These are phyloP conservation scores for Apamea crenata DNA, from an alignment of 2,888 invertebrate species.

Conservation along the genomic window DNA sequence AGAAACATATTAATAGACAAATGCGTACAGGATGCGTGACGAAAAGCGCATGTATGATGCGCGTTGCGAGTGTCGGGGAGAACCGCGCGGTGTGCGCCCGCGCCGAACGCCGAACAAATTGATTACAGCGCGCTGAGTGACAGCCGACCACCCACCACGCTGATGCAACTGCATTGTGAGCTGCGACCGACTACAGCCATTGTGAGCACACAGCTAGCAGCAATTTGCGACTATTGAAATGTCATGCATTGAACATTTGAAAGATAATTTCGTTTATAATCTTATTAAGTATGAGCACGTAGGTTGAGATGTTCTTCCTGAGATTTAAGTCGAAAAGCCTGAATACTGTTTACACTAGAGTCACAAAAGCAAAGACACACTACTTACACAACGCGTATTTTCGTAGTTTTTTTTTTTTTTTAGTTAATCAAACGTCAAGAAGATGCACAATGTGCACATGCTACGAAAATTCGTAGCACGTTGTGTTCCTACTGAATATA, in stretches of 20 bases:
- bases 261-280: slow-evolving; percentile 66
- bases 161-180: slow-evolving; percentile 75
- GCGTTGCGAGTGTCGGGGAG: slow-evolving; percentile 69
- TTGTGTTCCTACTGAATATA: background rate
- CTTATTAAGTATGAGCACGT: slow-evolving; percentile 38
- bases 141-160: slow-evolving; percentile 86
- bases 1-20: slow-evolving; percentile 73
- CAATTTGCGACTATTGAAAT: slow-evolving; percentile 75
- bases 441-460: background rate
- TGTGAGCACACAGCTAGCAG: slow-evolving; percentile 66
- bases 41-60: slow-evolving; percentile 80
- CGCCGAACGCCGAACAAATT: slow-evolving; percentile 88
- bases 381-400: background rate
- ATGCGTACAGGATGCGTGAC: slow-evolving; percentile 84
- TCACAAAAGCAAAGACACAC: background rate
- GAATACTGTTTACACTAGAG: slow-evolving; percentile 18
- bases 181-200: slow-evolving; percentile 73
- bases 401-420: background rate
- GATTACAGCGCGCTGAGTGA: slow-evolving; percentile 86
- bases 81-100: slow-evolving; percentile 73
- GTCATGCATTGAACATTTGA: slow-evolving; percentile 67
- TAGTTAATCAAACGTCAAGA: background rate
- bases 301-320: slow-evolving; percentile 23
- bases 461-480: background rate
- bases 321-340: slow-evolving; percentile 30